Evolutionary conservation across 2,797 vertebrate genomes (phyloP), one percentile per base, ranked within the genome.

Genomic region (Pachyuromys duprasi): DNA sequence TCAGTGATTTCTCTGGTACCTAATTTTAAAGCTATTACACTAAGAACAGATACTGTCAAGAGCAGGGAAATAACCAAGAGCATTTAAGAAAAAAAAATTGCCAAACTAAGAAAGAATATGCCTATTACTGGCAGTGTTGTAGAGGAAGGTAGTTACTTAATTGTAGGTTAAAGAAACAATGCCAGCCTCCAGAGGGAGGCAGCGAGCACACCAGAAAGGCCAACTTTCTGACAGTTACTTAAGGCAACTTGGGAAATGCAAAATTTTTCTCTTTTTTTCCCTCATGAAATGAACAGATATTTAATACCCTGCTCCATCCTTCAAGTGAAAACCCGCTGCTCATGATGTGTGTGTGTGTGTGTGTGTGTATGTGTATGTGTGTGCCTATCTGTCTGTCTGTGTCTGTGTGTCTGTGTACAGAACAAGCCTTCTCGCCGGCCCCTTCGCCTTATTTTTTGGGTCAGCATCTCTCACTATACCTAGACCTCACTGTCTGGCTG

Each of bases 151-250:
- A 98, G 96, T 97, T 96, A 49, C 49, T 49, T 49, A 97, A 97
- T 95, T 97, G 97, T 92, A 88, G 86, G 94, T 96, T 96, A 55
- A 93, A 94, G 92, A 97, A 94, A 96, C 1, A 57, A 93, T 53
- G 62, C 95, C 91, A 96, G 63, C 42, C 89, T 95, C 96, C 97
- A 96, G 79, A 96, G 90, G 18, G 20, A 69, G 94, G 97, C 89
- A 86, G 96, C 89, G 28, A 17, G 28, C 42, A 86, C 78, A 62
- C 86, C 82, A 97, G 28, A 91, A 86, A 84, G 36, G 90, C 90
- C 67, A 81, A 93, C 86, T 76, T 95, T 95, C 89, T 92, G 87
- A 93, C 89, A 96, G 86, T 91, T 94, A 92, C 91, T 96, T 86
- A 93, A 96, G 70, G 89, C 95, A 91, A 91, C 65, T 63, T 70